Evolutionary conservation across 2,113 vertebrate genomes (phyloP), one percentile per base, ranked within the genome.

Genomic region (Microcebus tavaratra): DNA sequence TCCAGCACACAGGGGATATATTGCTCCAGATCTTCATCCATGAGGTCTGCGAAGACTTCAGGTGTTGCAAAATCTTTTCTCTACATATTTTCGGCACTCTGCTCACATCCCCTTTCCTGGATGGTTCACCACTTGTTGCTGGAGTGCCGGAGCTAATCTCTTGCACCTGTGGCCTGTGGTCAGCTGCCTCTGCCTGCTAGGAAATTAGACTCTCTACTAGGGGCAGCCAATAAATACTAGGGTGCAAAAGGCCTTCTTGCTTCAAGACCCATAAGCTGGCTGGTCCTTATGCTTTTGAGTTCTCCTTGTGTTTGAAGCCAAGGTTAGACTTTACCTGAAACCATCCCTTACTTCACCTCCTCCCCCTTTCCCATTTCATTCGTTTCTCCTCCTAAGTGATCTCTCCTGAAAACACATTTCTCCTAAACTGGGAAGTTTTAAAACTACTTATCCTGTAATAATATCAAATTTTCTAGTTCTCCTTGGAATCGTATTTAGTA

Each of bases 251-350:
- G 8, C 2, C 29, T 63, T 36, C 34, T 53, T 90, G 10, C 15
- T 55, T 70, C 9, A 6, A 55, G 27, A 85, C 0, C 0, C 12
- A 8, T 55, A 9, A 68, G 34, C 59, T 5, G 20, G 5, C 23
- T 42, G 25, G 7, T 21, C 9, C 25, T 25, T 61, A 1, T 2
- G 0, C 36, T 68, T 31, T 11, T 8, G 10, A 36, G 29, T 12
- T 17, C 65, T 8, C 0, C 3, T 14, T 50, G 6, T 8, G 15
- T 45, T 27, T 42, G 17, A 67, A 91, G 55, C 57, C 45, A 81
- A 59, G 23, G 17, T 93, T 55, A 90, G 31, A 53, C 21, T 70
- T 79, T 55, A 23, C 27, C 36, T 63, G 17, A 70, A 8, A 50
- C 14, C 25, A 0, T 36, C 27, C 11, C 70, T 79, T 67, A 34